Evolutionary conservation across 2,797 vertebrate species (phyloP).

Genomic region (Sebastes matsubarae): DNA sequence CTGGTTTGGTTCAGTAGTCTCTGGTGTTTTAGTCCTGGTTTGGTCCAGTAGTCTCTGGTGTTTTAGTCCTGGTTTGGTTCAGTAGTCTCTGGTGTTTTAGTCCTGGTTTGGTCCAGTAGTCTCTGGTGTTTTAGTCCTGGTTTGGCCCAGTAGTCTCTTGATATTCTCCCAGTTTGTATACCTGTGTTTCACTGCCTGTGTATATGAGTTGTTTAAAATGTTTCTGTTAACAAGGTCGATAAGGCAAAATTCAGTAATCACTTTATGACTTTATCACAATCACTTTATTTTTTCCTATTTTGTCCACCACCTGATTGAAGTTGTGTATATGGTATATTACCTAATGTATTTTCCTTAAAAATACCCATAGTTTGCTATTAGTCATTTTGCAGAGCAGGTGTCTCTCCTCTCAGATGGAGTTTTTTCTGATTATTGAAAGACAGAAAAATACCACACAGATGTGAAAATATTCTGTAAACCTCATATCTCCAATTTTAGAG

Average conservation of each 20-base stretch:
- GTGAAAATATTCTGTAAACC: not conserved
- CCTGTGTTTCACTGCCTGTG: not conserved
- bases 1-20: no score
- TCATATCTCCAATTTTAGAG: conserved; percentile 13
- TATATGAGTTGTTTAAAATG: not conserved
- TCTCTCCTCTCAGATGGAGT: not conserved
- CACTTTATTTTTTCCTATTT: not conserved
- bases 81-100: no score
- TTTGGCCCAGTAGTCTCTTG: not conserved
- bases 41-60: no score
- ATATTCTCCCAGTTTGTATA: not conserved
- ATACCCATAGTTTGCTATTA: not conserved
- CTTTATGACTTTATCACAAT: not conserved
- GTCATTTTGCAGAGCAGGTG: not conserved
- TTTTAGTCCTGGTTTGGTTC: no score
- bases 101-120: no score
- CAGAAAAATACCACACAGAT: not conserved
- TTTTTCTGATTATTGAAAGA: not conserved
- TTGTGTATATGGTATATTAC: not conserved
- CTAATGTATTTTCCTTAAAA: not conserved
- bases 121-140: not conserved
- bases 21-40: no score
- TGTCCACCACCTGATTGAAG: not conserved
- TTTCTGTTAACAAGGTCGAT: not conserved
- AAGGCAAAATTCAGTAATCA: not conserved